Evolutionary conservation across 1,140 invertebrate species (phyloP).

Genomic region (Laodelphax striatellus): DNA sequence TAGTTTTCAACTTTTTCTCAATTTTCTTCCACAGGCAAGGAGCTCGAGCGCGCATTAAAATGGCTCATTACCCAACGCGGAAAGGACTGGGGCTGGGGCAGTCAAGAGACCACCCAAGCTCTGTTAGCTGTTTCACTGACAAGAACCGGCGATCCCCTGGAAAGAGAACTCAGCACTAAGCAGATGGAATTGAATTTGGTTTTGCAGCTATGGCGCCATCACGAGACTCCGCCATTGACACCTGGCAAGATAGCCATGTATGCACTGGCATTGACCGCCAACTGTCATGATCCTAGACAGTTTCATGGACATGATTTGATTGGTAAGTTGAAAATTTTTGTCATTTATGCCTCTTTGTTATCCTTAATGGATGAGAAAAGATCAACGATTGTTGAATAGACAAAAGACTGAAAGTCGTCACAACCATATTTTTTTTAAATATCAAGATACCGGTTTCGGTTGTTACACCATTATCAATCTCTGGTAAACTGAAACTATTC

Average conservation of each 20-base stretch:
- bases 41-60: conserved; percentile 14
- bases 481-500: too few relatives aligned
- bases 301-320: conserved; percentile 73
- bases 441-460: too few relatives aligned
- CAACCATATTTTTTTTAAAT: too few relatives aligned
- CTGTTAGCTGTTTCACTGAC: conserved; percentile 21
- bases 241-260: conserved; percentile 59
- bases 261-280: conserved; percentile 56
- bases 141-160: conserved; percentile 32
- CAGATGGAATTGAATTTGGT: conserved; percentile 74
- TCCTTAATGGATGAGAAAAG: too few relatives aligned
- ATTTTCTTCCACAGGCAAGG: conserved; percentile 10
- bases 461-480: too few relatives aligned
- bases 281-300: conserved; percentile 68
- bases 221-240: conserved; percentile 39
- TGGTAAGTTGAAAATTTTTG: conserved; percentile 26
- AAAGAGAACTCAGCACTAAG: conserved; percentile 64
- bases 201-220: conserved; percentile 63
- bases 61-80: conserved; percentile 19
- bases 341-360: too few relatives aligned
- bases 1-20: too few relatives aligned
- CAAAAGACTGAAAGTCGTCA: too few relatives aligned
- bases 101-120: conserved; percentile 19
- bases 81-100: conserved; percentile 20
- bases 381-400: too few relatives aligned